Evolutionary conservation across 2,113 vertebrate species (phyloP).

Genomic region (Crotalus viridis): DNA sequence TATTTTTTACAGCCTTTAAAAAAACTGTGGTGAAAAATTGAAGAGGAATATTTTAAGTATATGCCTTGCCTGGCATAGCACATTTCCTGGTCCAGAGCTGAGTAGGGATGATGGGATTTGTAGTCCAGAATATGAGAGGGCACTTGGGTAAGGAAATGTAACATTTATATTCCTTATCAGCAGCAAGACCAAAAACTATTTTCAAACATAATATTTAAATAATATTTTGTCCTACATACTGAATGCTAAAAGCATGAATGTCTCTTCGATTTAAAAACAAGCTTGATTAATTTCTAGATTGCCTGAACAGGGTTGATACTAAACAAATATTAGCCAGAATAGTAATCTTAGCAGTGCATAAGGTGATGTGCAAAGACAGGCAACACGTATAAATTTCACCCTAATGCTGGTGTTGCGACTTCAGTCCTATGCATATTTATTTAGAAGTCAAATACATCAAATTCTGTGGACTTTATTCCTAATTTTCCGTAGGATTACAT

Average conservation of each 20-base stretch:
- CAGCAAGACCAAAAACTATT: background rate
- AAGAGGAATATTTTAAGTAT: background rate
- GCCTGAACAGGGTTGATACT: background rate
- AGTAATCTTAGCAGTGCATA: background rate
- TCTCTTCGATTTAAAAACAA: background rate
- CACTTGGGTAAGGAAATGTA: background rate
- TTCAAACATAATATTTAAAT: background rate
- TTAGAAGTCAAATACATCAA: background rate
- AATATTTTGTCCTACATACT: background rate
- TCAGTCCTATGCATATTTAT: background rate
- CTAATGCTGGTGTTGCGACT: background rate
- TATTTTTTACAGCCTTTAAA: background rate
- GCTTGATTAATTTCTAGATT: background rate
- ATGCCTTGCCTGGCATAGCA: background rate
- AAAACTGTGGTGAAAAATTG: background rate
- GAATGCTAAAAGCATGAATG: background rate
- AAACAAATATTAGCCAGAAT: background rate
- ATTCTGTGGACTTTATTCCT: background rate
- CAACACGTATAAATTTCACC: background rate
- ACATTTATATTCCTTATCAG: background rate
- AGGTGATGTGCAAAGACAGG: background rate
- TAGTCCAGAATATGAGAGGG: background rate
- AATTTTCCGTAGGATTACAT: background rate
- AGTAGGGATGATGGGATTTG: background rate
- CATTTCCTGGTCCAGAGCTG: background rate